Evolutionary conservation across 2,113 vertebrate genomes (phyloP), one percentile per base, ranked within the genome.

Genomic region (Glaucomys volans): DNA sequence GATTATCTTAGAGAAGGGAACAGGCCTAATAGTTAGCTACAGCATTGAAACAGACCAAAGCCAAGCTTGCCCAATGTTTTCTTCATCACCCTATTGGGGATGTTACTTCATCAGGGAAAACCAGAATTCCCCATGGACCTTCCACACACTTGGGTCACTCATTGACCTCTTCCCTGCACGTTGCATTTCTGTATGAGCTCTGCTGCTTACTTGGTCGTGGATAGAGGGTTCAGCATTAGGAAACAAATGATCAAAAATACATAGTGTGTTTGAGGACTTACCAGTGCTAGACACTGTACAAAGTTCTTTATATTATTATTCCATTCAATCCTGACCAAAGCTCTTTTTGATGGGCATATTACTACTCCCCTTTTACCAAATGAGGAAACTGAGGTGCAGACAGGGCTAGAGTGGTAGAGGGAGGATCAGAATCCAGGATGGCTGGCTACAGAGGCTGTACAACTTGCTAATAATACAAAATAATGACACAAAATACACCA

Each of bases 351-450:
- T 71, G 11, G 42, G 22, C 18, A 74, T 62, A 67, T 69, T 54
- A 16, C 7, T 62, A 17, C 20, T 59, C n/a, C 6, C n/a, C 30
- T 64, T 88, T 94, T 85, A 91, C 18, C 47, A 93, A 14, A 17
- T 86, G n/a, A 91, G 64, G 62, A 97, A 84, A 80, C 75, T 18
- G 22, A 91, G 24, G 47, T 57, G 8, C 62, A 64, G 35, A 79
- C 88, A 93, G 40, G 32, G 26, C 84, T 85, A 79, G 24, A 57
- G 24, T 17, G 14, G 20, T 18, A 32, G 14, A 66, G 20, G 4
- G 26, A 50, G 50, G 40, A 47, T 0, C 88, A 16, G 87, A 82
- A 72, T 71, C 44, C 82, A 91, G 62, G 75, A 30, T 37, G 54
- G 28, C 44, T 44, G 69, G 11, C 77, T 80, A 28, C 74, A 84